Percentiles rank a stretch among this genome's conserved stretches.
Conservation (phyloP, 2,113 vertebrate species). For the Puffinus mauretanicus region DNA sequence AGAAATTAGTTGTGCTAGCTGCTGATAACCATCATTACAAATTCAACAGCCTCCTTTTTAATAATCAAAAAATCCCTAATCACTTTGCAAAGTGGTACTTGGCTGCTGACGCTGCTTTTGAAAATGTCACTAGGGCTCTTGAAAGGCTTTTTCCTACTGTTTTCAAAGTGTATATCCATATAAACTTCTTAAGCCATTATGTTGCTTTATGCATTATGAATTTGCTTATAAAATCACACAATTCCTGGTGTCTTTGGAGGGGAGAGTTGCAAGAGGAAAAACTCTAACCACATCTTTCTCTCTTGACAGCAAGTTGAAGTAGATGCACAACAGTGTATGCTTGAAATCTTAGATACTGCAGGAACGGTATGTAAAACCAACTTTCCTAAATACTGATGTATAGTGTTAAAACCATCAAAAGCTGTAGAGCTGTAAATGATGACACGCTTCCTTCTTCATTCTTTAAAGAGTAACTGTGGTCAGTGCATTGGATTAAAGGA, state of each 20-base stretch:
- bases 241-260: not conserved
- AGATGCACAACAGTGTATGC: conserved; percentile 87
- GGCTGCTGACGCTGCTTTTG: conserved; percentile 12
- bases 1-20: not conserved
- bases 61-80: conserved; percentile 45
- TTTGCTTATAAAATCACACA: conserved; percentile 5
- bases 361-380: conserved; percentile 80
- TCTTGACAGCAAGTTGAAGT: conserved; percentile 85
- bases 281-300: conserved; percentile 33
- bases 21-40: conserved; percentile 8
- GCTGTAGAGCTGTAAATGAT: not conserved
- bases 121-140: conserved; percentile 24
- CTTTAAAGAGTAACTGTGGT: not conserved
- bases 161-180: not conserved
- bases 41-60: conserved; percentile 5
- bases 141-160: conserved; percentile 25
- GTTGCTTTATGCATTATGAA: conserved; percentile 38
- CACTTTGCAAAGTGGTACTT: not conserved
- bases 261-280: not conserved
- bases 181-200: conserved; percentile 1
- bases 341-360: conserved; percentile 87
- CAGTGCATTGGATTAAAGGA: not conserved
- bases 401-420: not conserved
- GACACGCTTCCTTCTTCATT: not conserved
- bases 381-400: not conserved